A percentile compares a stretch with the other conserved stretches of the same genome.
phyloP scores from a whole-genome alignment of 2,888 invertebrate genomes.

The Luffia ferchaultella region DNA sequence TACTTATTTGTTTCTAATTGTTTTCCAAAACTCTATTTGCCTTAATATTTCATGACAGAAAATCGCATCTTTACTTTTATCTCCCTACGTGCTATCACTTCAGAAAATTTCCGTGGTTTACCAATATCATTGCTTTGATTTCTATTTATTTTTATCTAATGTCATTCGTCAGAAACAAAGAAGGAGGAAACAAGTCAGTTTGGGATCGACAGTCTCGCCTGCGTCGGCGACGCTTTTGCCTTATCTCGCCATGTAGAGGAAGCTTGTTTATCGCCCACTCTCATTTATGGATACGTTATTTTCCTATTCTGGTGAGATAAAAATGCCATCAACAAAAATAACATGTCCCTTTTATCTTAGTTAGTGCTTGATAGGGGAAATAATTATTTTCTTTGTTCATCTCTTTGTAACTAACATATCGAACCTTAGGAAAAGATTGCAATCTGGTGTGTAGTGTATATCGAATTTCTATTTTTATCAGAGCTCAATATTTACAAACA shows the following conservation, averaged over 20 bases:
- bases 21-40: too few species aligned
- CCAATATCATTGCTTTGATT: too few species aligned
- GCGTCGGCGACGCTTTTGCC: slow-evolving; percentile 15
- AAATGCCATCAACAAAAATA: slow-evolving; percentile 56
- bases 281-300: slow-evolving; percentile 61
- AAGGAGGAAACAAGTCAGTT: not conserved
- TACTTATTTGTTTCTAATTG: too few species aligned
- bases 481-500: not conserved
- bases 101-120: too few species aligned
- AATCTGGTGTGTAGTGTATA: not conserved
- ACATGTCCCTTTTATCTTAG: slow-evolving; percentile 45
- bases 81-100: too few species aligned
- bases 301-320: slow-evolving; percentile 59
- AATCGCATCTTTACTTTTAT: too few species aligned
- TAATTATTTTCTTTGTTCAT: slow-evolving; percentile 29
- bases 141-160: too few species aligned
- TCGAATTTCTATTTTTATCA: not conserved
- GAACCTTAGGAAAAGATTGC: not conserved
- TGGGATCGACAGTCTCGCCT: not conserved
- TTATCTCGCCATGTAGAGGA: slow-evolving; percentile 39
- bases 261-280: slow-evolving; percentile 56
- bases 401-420: not conserved
- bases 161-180: too few species aligned
- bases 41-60: too few species aligned
- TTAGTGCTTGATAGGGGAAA: slow-evolving; percentile 53